Evolutionary conservation across 2,797 vertebrate genomes (phyloP).

Genomic region (Synaphobranchus kaupii): DNA sequence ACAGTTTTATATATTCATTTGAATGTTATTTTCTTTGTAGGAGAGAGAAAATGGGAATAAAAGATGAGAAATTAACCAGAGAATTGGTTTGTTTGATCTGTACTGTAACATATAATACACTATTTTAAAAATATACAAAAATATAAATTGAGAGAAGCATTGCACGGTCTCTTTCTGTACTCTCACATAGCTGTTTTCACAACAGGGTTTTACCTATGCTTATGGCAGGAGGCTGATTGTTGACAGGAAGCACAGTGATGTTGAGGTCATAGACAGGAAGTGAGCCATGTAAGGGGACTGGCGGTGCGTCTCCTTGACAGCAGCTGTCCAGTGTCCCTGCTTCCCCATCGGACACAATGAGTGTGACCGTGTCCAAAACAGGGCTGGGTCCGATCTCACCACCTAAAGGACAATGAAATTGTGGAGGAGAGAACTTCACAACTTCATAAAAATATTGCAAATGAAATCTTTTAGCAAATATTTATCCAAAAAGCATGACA

Average conservation of each 20-base stretch:
- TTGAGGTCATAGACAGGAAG: constrained; percentile 75
- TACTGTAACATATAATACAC: neutral
- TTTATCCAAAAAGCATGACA: neutral
- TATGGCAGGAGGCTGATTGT: constrained; percentile 66
- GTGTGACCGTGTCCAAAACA: constrained; percentile 59
- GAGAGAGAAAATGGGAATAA: constrained; percentile 20
- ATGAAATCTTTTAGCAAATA: neutral
- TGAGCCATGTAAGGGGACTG: constrained; percentile 62
- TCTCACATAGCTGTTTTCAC: neutral
- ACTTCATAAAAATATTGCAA: neutral
- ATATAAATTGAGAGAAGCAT: constrained; percentile 5
- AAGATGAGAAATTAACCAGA: neutral
- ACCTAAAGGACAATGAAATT: constrained; percentile 43
- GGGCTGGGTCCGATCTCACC: constrained; percentile 70
- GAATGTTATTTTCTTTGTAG: constrained; percentile 43
- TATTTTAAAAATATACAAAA: neutral
- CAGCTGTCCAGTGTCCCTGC: constrained; percentile 58
- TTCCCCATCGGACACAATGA: constrained; percentile 73
- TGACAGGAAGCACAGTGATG: constrained; percentile 68
- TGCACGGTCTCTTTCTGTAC: neutral
- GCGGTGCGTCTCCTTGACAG: constrained; percentile 63
- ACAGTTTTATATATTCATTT: constrained; percentile 19
- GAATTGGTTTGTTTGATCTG: neutral
- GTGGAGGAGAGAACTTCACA: neutral
- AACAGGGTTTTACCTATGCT: constrained; percentile 50